Percentiles rank a stretch among this genome's conserved stretches.
Conservation (phyloP, 2,113 vertebrate species). For the Gopherus evgoodei region DNA sequence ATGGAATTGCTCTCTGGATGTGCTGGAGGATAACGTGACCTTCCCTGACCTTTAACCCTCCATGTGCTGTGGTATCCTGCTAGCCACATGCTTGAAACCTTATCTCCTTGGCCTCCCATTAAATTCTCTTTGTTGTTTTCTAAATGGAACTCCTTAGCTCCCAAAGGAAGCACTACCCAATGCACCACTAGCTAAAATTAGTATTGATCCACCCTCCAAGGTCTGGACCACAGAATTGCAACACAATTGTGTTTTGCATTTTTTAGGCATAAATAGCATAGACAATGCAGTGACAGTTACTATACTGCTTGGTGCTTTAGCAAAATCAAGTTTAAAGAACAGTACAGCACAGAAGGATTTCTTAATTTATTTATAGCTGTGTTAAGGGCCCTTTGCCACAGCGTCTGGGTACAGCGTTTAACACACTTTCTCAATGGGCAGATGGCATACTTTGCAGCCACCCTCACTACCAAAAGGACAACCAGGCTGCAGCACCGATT, state of each 20-base stretch:
- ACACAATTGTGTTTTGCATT: fast-evolving
- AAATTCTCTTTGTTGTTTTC: conserved; percentile 19
- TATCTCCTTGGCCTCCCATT: neutral
- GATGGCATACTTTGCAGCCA: fast-evolving
- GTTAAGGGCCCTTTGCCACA: neutral
- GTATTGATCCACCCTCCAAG: conserved; percentile 49
- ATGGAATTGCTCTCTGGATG: neutral
- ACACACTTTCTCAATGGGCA: fast-evolving
- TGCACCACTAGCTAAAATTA: neutral
- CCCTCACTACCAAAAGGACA: neutral
- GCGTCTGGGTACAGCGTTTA: neutral
- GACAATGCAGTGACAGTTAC: neutral
- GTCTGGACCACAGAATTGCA: neutral
- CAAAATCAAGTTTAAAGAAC: conserved; percentile 27
- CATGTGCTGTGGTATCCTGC: neutral
- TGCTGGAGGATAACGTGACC: neutral
- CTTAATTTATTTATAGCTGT: conserved; percentile 2
- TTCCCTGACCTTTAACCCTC: neutral
- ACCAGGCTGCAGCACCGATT: neutral
- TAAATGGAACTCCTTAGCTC: neutral
- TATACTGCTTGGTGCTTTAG: conserved; percentile 18
- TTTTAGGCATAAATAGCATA: neutral
- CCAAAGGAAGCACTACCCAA: neutral
- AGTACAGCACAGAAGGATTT: neutral
- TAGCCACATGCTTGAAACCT: fast-evolving